Base-by-base conservation (phyloP, 2,888 invertebrate species). In the Heliconius hortense region DNA sequence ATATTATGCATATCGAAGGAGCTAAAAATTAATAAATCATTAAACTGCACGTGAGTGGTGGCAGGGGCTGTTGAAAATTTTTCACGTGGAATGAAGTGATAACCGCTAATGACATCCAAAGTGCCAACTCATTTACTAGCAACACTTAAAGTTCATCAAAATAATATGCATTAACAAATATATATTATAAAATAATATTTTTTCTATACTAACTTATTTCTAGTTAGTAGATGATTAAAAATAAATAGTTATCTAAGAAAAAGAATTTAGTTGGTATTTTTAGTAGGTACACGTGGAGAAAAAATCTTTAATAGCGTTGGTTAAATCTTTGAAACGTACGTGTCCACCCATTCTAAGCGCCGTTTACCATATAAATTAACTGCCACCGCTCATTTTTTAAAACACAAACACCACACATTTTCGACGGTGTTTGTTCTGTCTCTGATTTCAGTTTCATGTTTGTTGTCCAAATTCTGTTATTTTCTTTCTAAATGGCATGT, bases 21-120 rank as follows among this genome's bases (percentile, higher is more conserved):
- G 92, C 87, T 90, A 87, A 88, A 90, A 93, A 94, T 93, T 92
- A 93, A 94, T 94, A 93, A 94, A 94, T 92, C 93, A 92, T 88
- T 87, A 89, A 88, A 85, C 88, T 86, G 90, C 89, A 91, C 91
- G 89, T 91, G 89, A 90, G 91, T 87, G 85, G 80, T 82, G 83
- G 81, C 82, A 86, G 90, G 92, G 87, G 90, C 89, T 90, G 93
- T 94, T 94, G 91, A 94, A 92, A 90, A 89, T 93, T 94, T 94
- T 94, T 94, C 94, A 93, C 84, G 90, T 88, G 94, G 94, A 94
- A 94, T 93, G 93, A 90, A 94, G 94, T 94, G 94, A 94, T 94
- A 94, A 94, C 93, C 92, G 88, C 93, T 94, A 94, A 93, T 93
- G 94, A 92, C 92, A 84, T 83, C 85, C 84, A 84, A 87, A 89